phyloP scores from a whole-genome alignment of 1,140 invertebrate species.

The Brachionus sp. region DNA sequence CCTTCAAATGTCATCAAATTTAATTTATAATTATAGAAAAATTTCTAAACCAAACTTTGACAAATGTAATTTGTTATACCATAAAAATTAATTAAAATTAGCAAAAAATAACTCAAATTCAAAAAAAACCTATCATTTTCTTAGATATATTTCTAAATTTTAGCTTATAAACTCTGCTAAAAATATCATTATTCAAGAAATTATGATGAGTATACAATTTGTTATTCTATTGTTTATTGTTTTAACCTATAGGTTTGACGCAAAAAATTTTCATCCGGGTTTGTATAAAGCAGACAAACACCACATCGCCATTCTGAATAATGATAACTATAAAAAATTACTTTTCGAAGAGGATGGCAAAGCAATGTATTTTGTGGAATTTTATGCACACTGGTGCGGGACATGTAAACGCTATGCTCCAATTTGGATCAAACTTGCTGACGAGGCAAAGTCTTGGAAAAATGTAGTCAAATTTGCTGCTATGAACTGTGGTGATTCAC shows the following conservation, averaged over 20 bases:
- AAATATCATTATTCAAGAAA: background rate
- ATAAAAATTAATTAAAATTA: too few species aligned
- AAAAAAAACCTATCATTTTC: background rate
- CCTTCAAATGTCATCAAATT: too few species aligned
- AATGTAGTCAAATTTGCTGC: slow-evolving; percentile 49
- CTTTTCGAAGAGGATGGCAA: slow-evolving; percentile 42
- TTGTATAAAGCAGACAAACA: background rate
- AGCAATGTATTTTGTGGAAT: slow-evolving; percentile 55
- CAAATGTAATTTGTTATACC: too few species aligned
- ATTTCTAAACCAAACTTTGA: too few species aligned
- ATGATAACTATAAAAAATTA: background rate
- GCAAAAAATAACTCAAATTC: background rate
- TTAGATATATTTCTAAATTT: background rate
- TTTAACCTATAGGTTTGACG: background rate
- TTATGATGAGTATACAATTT: background rate
- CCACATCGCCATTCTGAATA: background rate
- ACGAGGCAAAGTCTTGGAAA: background rate
- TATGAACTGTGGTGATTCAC: slow-evolving; percentile 11
- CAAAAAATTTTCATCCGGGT: background rate
- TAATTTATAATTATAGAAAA: too few species aligned
- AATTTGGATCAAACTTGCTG: background rate
- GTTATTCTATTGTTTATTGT: background rate
- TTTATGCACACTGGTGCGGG: slow-evolving; percentile 59
- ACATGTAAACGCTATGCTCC: slow-evolving; percentile 55
- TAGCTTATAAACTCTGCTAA: background rate